phyloP scores from a whole-genome alignment of 2,888 invertebrate genomes.

The Tachina fera region DNA sequence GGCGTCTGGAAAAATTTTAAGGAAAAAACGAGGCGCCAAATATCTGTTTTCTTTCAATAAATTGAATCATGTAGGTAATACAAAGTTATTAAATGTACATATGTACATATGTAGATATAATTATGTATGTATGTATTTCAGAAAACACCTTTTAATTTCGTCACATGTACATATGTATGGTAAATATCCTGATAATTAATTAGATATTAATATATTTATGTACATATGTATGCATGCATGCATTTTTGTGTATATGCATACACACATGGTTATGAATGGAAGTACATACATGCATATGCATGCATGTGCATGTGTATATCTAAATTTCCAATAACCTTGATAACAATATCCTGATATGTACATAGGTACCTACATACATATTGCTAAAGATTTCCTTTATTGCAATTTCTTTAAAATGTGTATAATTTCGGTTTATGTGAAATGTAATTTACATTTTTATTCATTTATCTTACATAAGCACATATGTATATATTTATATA shows the following conservation, averaged over 20 bases:
- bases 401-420: background rate
- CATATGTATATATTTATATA: background rate
- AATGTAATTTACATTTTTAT: background rate
- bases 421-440: background rate
- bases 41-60: conserved; percentile 35
- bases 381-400: background rate
- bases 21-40: conserved; percentile 62
- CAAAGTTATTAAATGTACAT: background rate
- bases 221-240: background rate
- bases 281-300: background rate
- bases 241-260: background rate
- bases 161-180: background rate
- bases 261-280: background rate
- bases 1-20: conserved; percentile 10
- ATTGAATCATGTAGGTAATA: background rate
- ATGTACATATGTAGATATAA: background rate
- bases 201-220: no score
- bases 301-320: background rate
- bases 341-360: background rate
- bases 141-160: conserved; percentile 5
- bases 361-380: background rate
- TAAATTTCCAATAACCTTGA: background rate
- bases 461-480: background rate
- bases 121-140: no score
- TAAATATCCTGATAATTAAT: no score